Evolutionary conservation across 2,113 vertebrate species (phyloP).

Genomic region (Ascaphus truei): DNA sequence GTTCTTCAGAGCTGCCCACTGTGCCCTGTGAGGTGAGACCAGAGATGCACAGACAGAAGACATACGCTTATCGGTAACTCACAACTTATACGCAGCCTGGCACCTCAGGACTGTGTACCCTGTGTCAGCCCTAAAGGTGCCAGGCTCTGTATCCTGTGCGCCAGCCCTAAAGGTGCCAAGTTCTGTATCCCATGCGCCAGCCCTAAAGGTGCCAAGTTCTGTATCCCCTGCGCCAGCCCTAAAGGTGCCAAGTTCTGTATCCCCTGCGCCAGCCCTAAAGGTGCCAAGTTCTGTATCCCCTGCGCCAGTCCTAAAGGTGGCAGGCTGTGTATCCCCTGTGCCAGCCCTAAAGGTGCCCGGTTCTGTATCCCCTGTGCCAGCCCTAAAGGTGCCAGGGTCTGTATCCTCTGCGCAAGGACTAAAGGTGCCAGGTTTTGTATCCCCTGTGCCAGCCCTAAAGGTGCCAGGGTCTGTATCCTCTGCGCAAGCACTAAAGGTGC

Average conservation of each 20-base stretch:
- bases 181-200: too few relatives aligned
- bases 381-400: rapidly evolving
- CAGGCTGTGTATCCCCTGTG: slow-evolving; percentile 56
- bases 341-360: rapidly evolving
- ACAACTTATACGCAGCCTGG: too few relatives aligned
- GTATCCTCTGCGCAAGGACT: too few relatives aligned
- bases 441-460: slow-evolving; percentile 51
- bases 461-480: too few relatives aligned
- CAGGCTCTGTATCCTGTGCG: too few relatives aligned
- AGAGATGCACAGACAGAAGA: too few relatives aligned
- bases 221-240: slow-evolving; percentile 53
- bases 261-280: slow-evolving; percentile 51
- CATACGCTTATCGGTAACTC: too few relatives aligned
- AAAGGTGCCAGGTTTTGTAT: rapidly evolving
- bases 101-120: not conserved
- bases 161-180: rapidly evolving
- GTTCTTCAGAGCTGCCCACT: not conserved
- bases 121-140: not conserved
- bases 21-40: not conserved
- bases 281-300: slow-evolving; percentile 50
- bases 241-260: rapidly evolving
- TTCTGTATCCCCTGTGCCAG: slow-evolving; percentile 53
- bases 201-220: rapidly evolving
- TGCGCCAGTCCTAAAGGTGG: not conserved
- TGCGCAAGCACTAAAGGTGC: rapidly evolving